These are phyloP conservation scores for Tringa solitaria DNA, from an alignment of 2,113 vertebrate genomes.

Conservation along the genomic window DNA sequence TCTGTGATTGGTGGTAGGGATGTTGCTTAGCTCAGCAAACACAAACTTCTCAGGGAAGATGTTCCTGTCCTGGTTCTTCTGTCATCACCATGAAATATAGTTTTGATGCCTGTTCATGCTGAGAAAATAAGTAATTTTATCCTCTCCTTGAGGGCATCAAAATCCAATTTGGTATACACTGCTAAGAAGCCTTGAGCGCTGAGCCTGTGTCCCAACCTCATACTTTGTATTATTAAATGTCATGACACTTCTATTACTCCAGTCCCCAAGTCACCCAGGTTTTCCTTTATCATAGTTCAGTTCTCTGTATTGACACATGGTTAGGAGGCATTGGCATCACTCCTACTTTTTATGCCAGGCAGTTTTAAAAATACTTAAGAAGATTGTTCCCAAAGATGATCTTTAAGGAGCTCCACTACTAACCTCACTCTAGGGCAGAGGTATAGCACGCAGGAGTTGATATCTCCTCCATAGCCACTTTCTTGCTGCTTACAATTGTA, in stretches of 20 bases:
- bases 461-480: background rate
- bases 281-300: conserved; percentile 15
- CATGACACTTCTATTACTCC: conserved; percentile 44
- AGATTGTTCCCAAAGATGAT: background rate
- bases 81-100: conserved; percentile 19
- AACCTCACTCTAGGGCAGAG: background rate
- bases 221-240: conserved; percentile 61
- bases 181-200: conserved; percentile 47
- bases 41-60: background rate
- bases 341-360: background rate
- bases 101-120: conserved; percentile 25
- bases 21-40: background rate
- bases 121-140: conserved; percentile 66
- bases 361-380: background rate
- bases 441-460: background rate
- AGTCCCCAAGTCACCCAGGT: background rate
- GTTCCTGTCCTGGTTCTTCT: background rate
- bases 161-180: conserved; percentile 57
- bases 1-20: background rate
- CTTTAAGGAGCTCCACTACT: background rate
- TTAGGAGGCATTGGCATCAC: conserved; percentile 22
- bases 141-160: conserved; percentile 50
- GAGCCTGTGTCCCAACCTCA: conserved; percentile 33
- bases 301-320: background rate
- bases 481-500: background rate